A percentile compares a stretch with the other conserved stretches of the same genome.
Evolutionary conservation across 2,888 invertebrate species (phyloP).

Genomic region (Synergus japonicus): DNA sequence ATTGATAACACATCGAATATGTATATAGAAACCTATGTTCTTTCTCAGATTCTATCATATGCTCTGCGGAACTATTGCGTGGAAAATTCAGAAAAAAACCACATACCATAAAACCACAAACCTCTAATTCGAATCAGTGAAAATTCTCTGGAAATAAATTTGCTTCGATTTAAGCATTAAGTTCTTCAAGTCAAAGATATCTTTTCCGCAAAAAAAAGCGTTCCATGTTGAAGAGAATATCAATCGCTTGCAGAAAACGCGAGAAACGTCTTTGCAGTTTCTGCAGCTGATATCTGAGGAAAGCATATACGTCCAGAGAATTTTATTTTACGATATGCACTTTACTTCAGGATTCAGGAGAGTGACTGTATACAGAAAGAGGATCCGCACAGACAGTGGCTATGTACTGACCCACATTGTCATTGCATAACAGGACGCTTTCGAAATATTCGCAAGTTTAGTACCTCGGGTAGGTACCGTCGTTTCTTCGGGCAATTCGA

Average conservation of each 20-base stretch:
- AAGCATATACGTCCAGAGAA: slow-evolving; percentile 60
- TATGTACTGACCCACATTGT: slow-evolving; percentile 69
- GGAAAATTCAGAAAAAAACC: not conserved
- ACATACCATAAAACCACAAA: not conserved
- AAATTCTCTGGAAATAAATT: not conserved
- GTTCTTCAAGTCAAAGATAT: not conserved
- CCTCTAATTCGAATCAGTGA: too few relatives aligned
- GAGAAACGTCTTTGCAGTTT: slow-evolving; percentile 12
- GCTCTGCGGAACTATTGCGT: not conserved
- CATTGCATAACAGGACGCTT: slow-evolving; percentile 69
- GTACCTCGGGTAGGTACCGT: slow-evolving; percentile 46
- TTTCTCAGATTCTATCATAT: not conserved
- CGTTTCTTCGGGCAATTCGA: slow-evolving; percentile 50
- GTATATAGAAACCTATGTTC: not conserved
- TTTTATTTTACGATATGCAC: slow-evolving; percentile 71
- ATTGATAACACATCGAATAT: slow-evolving; percentile 17
- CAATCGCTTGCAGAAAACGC: slow-evolving; percentile 36
- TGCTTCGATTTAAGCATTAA: too few relatives aligned
- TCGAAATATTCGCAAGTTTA: slow-evolving; percentile 68
- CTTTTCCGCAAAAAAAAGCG: slow-evolving; percentile 26
- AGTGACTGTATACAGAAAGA: slow-evolving; percentile 53
- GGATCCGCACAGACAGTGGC: slow-evolving; percentile 48
- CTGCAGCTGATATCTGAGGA: slow-evolving; percentile 55
- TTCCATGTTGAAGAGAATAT: slow-evolving; percentile 43
- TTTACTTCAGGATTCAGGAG: slow-evolving; percentile 66